Evolutionary conservation across 2,113 vertebrate genomes (phyloP), one percentile per base, ranked within the genome.

Genomic region (Eublepharis macularius): DNA sequence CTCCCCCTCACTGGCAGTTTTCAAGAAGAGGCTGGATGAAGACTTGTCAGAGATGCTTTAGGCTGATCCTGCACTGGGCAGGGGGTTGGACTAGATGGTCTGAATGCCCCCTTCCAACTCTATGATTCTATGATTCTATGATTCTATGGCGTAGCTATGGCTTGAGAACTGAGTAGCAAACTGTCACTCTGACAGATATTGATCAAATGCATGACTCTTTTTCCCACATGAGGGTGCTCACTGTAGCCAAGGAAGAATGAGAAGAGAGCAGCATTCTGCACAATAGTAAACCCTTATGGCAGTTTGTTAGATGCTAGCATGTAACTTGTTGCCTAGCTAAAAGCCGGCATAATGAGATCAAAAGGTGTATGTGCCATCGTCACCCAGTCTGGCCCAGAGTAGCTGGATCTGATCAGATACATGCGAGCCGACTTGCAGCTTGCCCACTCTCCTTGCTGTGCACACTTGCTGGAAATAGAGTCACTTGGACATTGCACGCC

Each of bases 401-500:
- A 66, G 69, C 32, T 83, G 11, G 70, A 76, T 63, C 43, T 26
- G 32, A 85, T 41, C 7, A 74, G 12, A 2, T 4, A 43, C 36
- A 83, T 47, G 34, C 12, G 69, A 86, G 34, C 76, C 41, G 29
- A 69, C 47, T 29, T 41, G 34, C 39, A 14, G 51, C 80, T 65
- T 51, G 65, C 41, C 90, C 82, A 85, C 43, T 81, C 34, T 73
- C 34, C 77, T 29, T 41, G 32, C 68, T 29, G 2, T 49, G 69
- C 83, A 89, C 72, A 60, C 21, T 77, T 66, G 41, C 39, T 39
- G 86, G 84, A 81, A 47, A 5, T 82, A 6, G 6, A 60, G 70
- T 80, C 63, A 12, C 73, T 87, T 87, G 70, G 74, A 43, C 57
- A 16, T 69, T 60, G 3, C 16, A 0, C 41, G 36, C n/a, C 47